These are phyloP conservation scores for Limonius californicus DNA, from an alignment of 1,140 invertebrate genomes.

Conservation along the genomic window DNA sequence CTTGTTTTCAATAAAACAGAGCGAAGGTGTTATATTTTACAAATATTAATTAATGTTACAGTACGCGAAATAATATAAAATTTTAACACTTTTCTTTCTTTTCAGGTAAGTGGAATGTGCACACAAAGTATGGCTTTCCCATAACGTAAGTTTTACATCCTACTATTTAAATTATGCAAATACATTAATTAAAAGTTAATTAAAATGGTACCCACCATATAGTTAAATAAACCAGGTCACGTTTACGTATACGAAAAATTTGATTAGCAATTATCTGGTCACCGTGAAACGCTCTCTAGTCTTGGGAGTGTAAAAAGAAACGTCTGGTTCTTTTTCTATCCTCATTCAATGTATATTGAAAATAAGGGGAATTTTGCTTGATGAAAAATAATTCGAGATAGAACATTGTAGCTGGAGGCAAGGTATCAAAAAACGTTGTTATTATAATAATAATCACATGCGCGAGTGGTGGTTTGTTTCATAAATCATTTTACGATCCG, in stretches of 20 bases:
- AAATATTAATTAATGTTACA: too few relatives aligned
- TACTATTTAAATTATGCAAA: neutral
- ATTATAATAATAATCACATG: slow-evolving; percentile 48
- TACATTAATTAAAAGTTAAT: slow-evolving; percentile 11
- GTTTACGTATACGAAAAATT: slow-evolving; percentile 9
- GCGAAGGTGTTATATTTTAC: too few relatives aligned
- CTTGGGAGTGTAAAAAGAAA: neutral
- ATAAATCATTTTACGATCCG: slow-evolving; percentile 45
- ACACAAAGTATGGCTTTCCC: neutral
- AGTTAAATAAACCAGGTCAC: slow-evolving; percentile 14
- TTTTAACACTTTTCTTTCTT: neutral
- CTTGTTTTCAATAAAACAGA: too few relatives aligned
- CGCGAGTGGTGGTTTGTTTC: slow-evolving; percentile 39
- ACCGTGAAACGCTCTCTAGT: neutral
- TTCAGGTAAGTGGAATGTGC: neutral
- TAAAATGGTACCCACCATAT: slow-evolving; percentile 2
- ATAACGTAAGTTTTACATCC: neutral
- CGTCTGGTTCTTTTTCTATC: neutral
- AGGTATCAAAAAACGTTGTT: slow-evolving; percentile 38
- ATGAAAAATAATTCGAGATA: slow-evolving; percentile 21
- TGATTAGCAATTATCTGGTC: neutral
- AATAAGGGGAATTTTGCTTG: neutral
- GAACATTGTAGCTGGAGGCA: slow-evolving; percentile 30
- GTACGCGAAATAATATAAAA: too few relatives aligned
- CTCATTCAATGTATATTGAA: too few relatives aligned